Percentiles rank a stretch among this genome's conserved stretches.
Conservation (phyloP, 2,797 vertebrate genomes). For the Odontamblyopus lacepedii region DNA sequence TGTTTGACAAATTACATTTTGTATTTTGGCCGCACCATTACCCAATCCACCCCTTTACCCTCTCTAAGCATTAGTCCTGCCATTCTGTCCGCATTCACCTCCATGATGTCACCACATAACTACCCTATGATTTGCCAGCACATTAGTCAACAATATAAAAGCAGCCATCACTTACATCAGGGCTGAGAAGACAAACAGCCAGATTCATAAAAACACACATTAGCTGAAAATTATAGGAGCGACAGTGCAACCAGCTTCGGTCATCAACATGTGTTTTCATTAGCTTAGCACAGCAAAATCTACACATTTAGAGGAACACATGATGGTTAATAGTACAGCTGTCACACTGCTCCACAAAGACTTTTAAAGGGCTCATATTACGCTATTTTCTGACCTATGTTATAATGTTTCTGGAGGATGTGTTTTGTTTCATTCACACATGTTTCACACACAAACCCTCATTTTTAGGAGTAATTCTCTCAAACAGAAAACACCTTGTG, state of each 20-base stretch:
- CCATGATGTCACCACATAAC: slow-evolving; percentile 42
- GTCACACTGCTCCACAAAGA: slow-evolving; percentile 32
- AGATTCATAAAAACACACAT: slow-evolving; percentile 51
- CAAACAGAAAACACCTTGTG: no score
- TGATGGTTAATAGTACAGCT: slow-evolving; percentile 20
- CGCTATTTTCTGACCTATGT: no score
- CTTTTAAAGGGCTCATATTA: slow-evolving; percentile 12
- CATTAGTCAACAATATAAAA: slow-evolving; percentile 53
- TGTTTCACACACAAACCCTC: no score
- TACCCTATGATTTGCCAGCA: slow-evolving; percentile 40
- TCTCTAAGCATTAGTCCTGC: slow-evolving; percentile 20
- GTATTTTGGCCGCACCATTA: slow-evolving; percentile 24
- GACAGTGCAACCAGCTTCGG: slow-evolving; percentile 27
- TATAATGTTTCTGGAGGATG: no score
- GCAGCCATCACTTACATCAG: slow-evolving; percentile 36
- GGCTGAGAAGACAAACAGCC: slow-evolving; percentile 49
- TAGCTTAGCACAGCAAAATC: slow-evolving; percentile 29
- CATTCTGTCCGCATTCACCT: slow-evolving; percentile 31
- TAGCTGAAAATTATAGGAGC: slow-evolving; percentile 42
- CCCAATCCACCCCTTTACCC: slow-evolving; percentile 36
- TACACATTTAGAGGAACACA: slow-evolving; percentile 29
- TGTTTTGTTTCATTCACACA: no score
- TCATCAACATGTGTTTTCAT: slow-evolving; percentile 36
- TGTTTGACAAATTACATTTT: background rate
- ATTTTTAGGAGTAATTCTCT: no score